Evolutionary conservation across 2,888 invertebrate species (phyloP).

Genomic region (Eupithecia insigniata): DNA sequence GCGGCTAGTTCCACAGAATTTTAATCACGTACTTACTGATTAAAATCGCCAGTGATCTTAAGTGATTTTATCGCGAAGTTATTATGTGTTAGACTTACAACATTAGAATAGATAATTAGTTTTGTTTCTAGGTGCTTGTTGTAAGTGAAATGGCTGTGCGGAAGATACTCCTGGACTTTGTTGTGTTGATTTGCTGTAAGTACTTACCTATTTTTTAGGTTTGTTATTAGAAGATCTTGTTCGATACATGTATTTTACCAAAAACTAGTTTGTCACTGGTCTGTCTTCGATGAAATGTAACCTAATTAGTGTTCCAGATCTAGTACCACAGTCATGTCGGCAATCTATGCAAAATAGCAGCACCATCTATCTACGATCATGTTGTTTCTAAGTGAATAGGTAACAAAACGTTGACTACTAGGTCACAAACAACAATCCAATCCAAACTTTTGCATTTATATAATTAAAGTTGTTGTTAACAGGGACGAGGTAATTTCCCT

Average conservation of each 20-base stretch:
- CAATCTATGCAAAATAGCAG: too few species aligned
- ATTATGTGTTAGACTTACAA: slow-evolving; percentile 40
- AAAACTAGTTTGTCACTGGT: too few species aligned
- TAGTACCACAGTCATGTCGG: background rate
- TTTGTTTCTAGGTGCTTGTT: slow-evolving; percentile 2
- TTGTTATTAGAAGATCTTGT: background rate
- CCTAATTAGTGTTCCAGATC: background rate
- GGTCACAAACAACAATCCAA: too few species aligned
- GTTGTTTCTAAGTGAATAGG: too few species aligned
- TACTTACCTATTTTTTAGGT: slow-evolving; percentile 26
- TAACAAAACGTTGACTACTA: too few species aligned
- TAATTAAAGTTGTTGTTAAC: too few species aligned
- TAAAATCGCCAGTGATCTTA: slow-evolving; percentile 12
- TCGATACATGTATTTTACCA: too few species aligned
- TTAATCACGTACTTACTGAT: background rate
- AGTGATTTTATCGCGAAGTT: slow-evolving; percentile 43
- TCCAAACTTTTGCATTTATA: too few species aligned
- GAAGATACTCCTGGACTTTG: slow-evolving; percentile 70
- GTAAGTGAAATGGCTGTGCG: slow-evolving; percentile 59
- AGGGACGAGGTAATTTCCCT: too few species aligned
- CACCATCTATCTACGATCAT: too few species aligned
- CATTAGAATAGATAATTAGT: background rate
- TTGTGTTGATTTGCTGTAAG: slow-evolving; percentile 68
- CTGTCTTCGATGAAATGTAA: background rate
- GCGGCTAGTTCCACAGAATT: background rate